Evolutionary conservation across 2,113 vertebrate species (phyloP).

Genomic region (Indri indri): DNA sequence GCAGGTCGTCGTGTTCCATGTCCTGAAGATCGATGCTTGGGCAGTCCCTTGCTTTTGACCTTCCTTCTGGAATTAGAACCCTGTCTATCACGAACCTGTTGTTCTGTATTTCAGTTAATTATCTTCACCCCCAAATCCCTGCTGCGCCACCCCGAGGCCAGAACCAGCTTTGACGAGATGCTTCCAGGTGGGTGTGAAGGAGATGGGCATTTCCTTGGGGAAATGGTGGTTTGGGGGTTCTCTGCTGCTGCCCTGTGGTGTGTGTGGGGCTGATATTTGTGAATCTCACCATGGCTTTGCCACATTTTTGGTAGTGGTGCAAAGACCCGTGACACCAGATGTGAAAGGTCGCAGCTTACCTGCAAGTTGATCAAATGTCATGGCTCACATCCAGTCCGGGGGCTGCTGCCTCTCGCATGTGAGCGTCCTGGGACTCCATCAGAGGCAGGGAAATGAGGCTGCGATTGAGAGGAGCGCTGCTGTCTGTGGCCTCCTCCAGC

Average conservation of each 20-base stretch:
- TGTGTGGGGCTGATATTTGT: too few relatives aligned
- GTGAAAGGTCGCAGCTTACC: neutral
- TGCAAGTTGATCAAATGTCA: neutral
- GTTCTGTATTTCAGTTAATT: conserved; percentile 87
- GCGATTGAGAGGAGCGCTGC: neutral
- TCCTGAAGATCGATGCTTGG: neutral
- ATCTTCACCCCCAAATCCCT: conserved; percentile 96
- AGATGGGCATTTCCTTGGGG: neutral
- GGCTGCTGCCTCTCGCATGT: neutral
- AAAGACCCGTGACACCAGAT: neutral
- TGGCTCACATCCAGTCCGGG: rapidly evolving
- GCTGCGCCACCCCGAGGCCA: conserved; percentile 94
- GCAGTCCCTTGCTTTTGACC: rapidly evolving
- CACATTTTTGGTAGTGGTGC: neutral
- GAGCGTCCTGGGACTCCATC: neutral
- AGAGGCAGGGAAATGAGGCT: neutral
- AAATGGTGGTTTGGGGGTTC: rapidly evolving
- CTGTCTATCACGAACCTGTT: neutral
- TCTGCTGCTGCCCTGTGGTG: neutral
- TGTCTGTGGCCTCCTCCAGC: neutral
- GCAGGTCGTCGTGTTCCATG: neutral
- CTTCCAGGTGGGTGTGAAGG: conserved; percentile 86
- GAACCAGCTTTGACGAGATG: conserved; percentile 95
- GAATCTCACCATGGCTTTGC: neutral
- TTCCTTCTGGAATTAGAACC: neutral